These are phyloP conservation scores for Agrotis exclamationis DNA, from an alignment of 2,888 invertebrate species.

Conservation along the genomic window DNA sequence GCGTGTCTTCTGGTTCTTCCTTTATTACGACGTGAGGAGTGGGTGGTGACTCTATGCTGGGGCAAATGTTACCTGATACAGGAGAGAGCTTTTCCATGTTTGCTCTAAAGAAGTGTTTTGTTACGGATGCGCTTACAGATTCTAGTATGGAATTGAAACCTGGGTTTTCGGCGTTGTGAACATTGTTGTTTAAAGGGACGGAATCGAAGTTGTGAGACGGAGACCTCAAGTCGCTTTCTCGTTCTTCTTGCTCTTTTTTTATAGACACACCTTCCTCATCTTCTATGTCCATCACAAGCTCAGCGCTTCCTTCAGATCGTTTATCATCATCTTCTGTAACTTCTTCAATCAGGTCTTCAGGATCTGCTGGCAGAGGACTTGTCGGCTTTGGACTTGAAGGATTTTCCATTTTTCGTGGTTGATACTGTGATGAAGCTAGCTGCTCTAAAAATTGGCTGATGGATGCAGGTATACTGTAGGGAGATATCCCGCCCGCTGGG, in stretches of 20 bases:
- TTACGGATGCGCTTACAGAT: constrained; percentile 94
- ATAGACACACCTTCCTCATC: constrained; percentile 89
- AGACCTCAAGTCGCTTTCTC: constrained; percentile 74
- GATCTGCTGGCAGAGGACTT: constrained; percentile 83
- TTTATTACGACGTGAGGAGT: constrained; percentile 79
- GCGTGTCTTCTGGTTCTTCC: constrained; percentile 82
- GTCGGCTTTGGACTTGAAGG: constrained; percentile 77
- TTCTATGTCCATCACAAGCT: constrained; percentile 94
- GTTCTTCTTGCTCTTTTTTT: constrained; percentile 86
- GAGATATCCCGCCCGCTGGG: constrained; percentile 85
- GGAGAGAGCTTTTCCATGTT: constrained; percentile 93
- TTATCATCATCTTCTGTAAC: constrained; percentile 92
- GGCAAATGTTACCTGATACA: constrained; percentile 86
- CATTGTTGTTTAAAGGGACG: constrained; percentile 80
- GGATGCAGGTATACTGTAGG: constrained; percentile 91
- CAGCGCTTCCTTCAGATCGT: constrained; percentile 90
- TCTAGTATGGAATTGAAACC: constrained; percentile 94
- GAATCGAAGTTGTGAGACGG: constrained; percentile 77
- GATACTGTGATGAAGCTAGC: constrained; percentile 89
- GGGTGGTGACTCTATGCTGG: constrained; percentile 80
- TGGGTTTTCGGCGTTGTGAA: constrained; percentile 85
- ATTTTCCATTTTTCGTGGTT: constrained; percentile 84
- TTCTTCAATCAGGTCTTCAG: constrained; percentile 92
- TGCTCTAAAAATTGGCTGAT: constrained; percentile 93
- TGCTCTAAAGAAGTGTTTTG: constrained; percentile 93